Evolutionary conservation across 2,113 vertebrate genomes (phyloP).

Genomic region (Urocolius indicus): DNA sequence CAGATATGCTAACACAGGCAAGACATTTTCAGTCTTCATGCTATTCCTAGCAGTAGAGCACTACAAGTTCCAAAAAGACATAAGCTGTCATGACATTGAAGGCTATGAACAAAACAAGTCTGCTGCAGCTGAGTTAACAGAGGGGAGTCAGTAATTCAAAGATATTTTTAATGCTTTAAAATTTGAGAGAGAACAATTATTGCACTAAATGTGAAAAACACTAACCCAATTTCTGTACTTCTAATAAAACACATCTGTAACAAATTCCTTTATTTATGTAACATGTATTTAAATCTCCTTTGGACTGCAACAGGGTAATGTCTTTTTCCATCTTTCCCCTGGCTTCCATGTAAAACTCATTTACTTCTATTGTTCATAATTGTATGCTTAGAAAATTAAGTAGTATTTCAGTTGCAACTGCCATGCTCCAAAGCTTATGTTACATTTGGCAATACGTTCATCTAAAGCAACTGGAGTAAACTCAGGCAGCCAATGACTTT

Average conservation of each 20-base stretch:
- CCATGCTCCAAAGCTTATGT: not conserved
- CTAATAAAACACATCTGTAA: not conserved
- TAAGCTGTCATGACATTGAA: not conserved
- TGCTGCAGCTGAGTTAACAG: not conserved
- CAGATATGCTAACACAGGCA: not conserved
- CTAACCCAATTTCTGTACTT: not conserved
- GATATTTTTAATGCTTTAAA: not conserved
- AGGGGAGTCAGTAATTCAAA: not conserved
- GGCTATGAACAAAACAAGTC: not conserved
- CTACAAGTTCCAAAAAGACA: not conserved
- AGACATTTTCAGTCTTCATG: not conserved
- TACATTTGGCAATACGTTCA: not conserved
- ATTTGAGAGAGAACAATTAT: not conserved
- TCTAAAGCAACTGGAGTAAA: not conserved
- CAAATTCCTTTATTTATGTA: not conserved
- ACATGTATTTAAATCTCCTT: not conserved
- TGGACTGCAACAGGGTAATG: not conserved
- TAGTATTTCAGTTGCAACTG: not conserved
- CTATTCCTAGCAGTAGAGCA: not conserved
- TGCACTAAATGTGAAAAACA: not conserved
- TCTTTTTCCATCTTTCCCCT: not conserved
- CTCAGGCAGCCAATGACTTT: not conserved
- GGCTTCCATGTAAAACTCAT: not conserved
- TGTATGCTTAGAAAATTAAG: constrained; percentile 5
- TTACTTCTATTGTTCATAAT: not conserved